Conservation (phyloP, 2,888 invertebrate species). For the Ferrisia virgata region DNA sequence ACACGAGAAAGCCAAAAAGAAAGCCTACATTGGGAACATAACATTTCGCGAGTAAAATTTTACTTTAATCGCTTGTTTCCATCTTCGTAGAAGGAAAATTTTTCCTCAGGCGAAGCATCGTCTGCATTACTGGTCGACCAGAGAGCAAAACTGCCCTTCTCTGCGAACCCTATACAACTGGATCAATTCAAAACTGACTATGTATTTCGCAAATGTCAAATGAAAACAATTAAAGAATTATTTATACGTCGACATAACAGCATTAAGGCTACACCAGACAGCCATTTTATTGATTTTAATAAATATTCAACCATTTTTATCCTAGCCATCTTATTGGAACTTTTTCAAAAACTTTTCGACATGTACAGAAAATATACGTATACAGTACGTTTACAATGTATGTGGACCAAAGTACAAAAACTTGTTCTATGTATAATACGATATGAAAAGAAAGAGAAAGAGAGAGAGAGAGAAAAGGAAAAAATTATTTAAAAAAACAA, state of each 20-base stretch:
- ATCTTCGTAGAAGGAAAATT: not conserved
- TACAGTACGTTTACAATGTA: no score
- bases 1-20: not conserved
- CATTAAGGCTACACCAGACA: not conserved
- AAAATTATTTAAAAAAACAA: not conserved
- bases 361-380: not conserved
- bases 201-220: not conserved
- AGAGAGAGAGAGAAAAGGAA: no score
- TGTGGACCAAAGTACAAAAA: not conserved
- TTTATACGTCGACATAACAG: not conserved
- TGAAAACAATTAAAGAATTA: slow-evolving; percentile 20
- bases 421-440: no score
- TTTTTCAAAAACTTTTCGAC: not conserved
- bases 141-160: not conserved
- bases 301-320: not conserved
- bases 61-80: not conserved
- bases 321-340: not conserved
- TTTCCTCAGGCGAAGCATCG: not conserved
- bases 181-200: not conserved
- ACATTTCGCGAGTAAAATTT: not conserved
- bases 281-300: slow-evolving; percentile 9
- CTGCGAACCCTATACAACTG: not conserved
- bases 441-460: no score
- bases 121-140: not conserved
- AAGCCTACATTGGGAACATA: not conserved